Percentiles rank a stretch among this genome's conserved stretches.
These are phyloP conservation scores for Manis pentadactyla DNA, from an alignment of 2,797 vertebrate genomes.

Conservation along the genomic window DNA sequence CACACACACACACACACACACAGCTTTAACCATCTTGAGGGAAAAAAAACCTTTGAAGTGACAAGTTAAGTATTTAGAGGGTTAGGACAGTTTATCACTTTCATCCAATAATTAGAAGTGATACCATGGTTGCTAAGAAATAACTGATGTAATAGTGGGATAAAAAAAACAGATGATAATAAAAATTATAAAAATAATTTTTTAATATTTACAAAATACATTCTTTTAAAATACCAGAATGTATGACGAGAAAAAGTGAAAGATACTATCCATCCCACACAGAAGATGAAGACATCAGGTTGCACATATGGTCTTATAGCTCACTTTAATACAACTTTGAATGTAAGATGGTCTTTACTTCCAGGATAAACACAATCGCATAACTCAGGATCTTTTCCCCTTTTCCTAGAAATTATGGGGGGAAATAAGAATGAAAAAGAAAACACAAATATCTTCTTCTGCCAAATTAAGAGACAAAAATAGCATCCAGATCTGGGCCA, in stretches of 20 bases:
- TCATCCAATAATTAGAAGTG: not conserved
- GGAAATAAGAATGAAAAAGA: not conserved
- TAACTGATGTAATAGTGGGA: not conserved
- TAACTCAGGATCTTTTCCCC: not conserved
- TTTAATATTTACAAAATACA: not conserved
- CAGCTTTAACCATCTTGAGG: not conserved
- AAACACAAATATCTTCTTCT: not conserved
- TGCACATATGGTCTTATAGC: not conserved
- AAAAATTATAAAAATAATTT: not conserved
- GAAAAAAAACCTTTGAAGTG: not conserved
- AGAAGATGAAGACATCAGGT: not conserved
- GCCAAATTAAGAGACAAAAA: not conserved
- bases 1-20: not conserved
- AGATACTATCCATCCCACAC: too few species aligned
- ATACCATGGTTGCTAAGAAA: not conserved
- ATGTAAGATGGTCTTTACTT: not conserved
- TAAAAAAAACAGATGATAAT: not conserved
- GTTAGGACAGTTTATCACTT: not conserved
- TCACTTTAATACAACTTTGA: not conserved
- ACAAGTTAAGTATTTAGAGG: not conserved
- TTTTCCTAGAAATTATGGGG: not conserved
- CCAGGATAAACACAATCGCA: not conserved
- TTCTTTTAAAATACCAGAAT: slow-evolving; percentile 1
- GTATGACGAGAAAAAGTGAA: not conserved
- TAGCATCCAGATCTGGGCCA: not conserved